Conservation (phyloP, 1,140 invertebrate genomes). For the Drosophila rhopaloa region DNA sequence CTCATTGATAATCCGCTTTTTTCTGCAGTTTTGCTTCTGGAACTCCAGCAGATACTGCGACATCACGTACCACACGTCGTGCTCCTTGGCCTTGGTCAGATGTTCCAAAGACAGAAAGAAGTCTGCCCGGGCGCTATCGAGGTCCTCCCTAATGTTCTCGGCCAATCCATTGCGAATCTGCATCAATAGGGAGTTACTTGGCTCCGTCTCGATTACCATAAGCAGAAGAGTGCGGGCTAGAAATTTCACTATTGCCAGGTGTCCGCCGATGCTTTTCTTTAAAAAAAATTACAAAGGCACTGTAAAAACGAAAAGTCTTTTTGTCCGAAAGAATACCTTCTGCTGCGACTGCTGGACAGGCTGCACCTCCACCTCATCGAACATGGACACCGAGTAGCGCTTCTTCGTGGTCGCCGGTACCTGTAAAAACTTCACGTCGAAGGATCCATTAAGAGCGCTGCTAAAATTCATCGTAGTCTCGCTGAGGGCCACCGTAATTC, state of each 20-base stretch:
- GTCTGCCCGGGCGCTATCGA: constrained; percentile 63
- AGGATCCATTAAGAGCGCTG: constrained; percentile 55
- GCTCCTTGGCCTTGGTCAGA: constrained; percentile 74
- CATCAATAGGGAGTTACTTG: constrained; percentile 55
- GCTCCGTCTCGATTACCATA: constrained; percentile 57
- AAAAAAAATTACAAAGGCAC: background rate
- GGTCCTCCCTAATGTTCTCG: constrained; percentile 45
- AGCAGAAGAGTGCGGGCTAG: constrained; percentile 66
- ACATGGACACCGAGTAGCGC: constrained; percentile 75
- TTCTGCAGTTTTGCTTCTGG: constrained; percentile 57
- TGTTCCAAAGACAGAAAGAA: constrained; percentile 76
- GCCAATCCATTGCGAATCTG: constrained; percentile 47
- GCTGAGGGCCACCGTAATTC: constrained; percentile 36
- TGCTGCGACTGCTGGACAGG: constrained; percentile 44
- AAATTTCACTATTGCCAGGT: constrained; percentile 68
- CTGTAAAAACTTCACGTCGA: constrained; percentile 42
- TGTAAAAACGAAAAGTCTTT: no score
- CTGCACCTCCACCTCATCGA: constrained; percentile 72
- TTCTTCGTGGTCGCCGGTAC: constrained; percentile 42
- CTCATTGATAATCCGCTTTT: constrained; percentile 65
- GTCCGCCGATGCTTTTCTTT: constrained; percentile 52
- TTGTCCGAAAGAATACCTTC: constrained; percentile 29
- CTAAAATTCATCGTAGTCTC: constrained; percentile 73
- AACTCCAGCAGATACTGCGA: constrained; percentile 71
- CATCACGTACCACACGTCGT: constrained; percentile 77